A percentile compares a stretch with the other conserved stretches of the same genome.
These are phyloP conservation scores for Caenorhabditis sp. DNA, from an alignment of 2,888 invertebrate genomes.

Conservation along the genomic window DNA sequence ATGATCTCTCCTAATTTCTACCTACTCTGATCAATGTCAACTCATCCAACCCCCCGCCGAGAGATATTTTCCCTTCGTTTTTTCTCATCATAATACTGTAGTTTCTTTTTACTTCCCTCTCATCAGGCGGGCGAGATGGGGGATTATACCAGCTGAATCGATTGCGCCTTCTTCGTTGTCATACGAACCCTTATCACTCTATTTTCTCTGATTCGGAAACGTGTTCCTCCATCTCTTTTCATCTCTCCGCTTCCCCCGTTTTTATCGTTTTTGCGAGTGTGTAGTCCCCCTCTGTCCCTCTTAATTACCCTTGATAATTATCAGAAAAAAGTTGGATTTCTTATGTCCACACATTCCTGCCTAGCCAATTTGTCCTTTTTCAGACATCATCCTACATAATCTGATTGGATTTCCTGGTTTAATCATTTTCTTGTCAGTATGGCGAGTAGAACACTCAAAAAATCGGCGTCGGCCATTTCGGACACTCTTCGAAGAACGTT, in stretches of 20 bases:
- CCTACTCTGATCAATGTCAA: constrained; percentile 24
- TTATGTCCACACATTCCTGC: constrained; percentile 8
- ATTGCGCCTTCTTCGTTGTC: constrained; percentile 16
- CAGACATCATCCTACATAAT: neutral
- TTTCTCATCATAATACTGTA: constrained; percentile 33
- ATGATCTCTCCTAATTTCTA: neutral
- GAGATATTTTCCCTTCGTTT: constrained; percentile 1
- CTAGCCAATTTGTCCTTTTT: neutral
- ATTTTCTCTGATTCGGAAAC: constrained; percentile 37
- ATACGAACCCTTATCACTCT: constrained; percentile 45
- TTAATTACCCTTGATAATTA: too few species aligned
- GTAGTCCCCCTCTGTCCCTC: neutral
- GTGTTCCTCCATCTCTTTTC: constrained; percentile 42
- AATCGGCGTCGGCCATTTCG: constrained; percentile 65
- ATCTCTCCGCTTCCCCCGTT: constrained; percentile 17
- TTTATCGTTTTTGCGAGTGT: constrained; percentile 24
- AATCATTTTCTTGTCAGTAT: constrained; percentile 6
- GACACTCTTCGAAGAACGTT: constrained; percentile 67
- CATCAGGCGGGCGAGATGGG: constrained; percentile 14
- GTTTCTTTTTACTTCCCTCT: neutral
- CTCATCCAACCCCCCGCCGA: constrained; percentile 1
- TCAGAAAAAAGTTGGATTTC: constrained; percentile 5
- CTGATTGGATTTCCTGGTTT: neutral
- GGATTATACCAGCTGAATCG: constrained; percentile 53
- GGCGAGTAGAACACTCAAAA: constrained; percentile 59